Percentiles rank a stretch among this genome's conserved stretches.
phyloP scores from a whole-genome alignment of 2,888 invertebrate genomes.

The Cepaea hortensis region DNA sequence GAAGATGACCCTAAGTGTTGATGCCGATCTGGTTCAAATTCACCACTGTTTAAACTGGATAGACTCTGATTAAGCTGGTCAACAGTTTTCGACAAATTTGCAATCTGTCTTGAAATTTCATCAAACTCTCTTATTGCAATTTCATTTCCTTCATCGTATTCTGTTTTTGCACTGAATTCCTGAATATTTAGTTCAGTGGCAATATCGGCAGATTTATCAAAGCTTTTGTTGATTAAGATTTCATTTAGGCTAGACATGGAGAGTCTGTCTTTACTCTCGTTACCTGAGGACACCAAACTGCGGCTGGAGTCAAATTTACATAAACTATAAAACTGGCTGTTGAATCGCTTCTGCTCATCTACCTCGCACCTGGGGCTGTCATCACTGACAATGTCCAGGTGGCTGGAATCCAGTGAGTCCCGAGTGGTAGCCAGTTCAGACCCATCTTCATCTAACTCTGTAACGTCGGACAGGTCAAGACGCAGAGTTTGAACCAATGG shows the following conservation, averaged over 20 bases:
- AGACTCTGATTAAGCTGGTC: conserved; percentile 68
- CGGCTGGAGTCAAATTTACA: conserved; percentile 66
- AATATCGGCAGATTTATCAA: conserved; percentile 9
- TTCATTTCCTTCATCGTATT: conserved; percentile 22
- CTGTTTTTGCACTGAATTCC: neutral
- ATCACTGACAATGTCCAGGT: conserved; percentile 40
- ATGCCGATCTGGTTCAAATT: conserved; percentile 54
- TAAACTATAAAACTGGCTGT: conserved; percentile 71
- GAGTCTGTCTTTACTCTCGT: conserved; percentile 38
- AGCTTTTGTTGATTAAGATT: conserved; percentile 31
- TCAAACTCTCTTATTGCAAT: conserved; percentile 61
- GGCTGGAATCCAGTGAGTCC: conserved; percentile 32
- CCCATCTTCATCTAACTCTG: conserved; percentile 46
- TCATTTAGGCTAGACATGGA: conserved; percentile 39
- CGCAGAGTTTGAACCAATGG: conserved; percentile 25
- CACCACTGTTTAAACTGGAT: conserved; percentile 66
- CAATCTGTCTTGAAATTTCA: conserved; percentile 67
- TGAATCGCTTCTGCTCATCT: conserved; percentile 65
- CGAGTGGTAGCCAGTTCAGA: conserved; percentile 42
- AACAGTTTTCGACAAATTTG: conserved; percentile 68
- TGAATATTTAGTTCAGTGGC: neutral
- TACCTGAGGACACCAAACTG: conserved; percentile 55
- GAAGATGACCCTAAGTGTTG: neutral
- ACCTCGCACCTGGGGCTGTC: conserved; percentile 48
- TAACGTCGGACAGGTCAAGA: conserved; percentile 38